Percentiles rank a stretch among this genome's conserved stretches.
phyloP scores from a whole-genome alignment of 2,113 vertebrate species.

The Panthera tigris region DNA sequence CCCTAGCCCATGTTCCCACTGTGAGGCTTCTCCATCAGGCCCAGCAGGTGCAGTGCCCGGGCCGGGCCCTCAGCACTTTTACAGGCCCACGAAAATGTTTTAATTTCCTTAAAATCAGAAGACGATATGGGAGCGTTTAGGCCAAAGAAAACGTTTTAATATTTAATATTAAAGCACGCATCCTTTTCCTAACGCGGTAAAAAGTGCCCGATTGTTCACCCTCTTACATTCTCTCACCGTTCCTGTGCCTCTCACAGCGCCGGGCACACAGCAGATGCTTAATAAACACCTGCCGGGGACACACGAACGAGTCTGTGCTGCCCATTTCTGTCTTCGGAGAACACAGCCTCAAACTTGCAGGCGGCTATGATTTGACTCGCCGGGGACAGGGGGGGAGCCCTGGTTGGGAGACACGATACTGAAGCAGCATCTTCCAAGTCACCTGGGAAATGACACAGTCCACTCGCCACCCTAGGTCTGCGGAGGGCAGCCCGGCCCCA shows the following conservation, averaged over 20 bases:
- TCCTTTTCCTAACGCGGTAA: neutral
- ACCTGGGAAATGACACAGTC: neutral
- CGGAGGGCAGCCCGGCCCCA: fast-evolving
- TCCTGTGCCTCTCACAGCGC: neutral
- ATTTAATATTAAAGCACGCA: neutral
- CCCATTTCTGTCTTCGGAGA: neutral
- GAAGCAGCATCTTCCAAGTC: neutral
- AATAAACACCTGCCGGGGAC: neutral
- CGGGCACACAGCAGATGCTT: neutral
- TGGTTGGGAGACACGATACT: neutral
- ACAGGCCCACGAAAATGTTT: neutral
- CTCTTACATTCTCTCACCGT: fast-evolving
- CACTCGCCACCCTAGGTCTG: fast-evolving
- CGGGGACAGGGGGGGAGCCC: neutral
- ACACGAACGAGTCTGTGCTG: too few species aligned
- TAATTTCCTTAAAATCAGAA: neutral
- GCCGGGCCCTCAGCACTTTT: neutral
- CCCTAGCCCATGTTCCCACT: neutral
- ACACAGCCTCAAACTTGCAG: too few species aligned
- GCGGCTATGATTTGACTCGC: neutral
- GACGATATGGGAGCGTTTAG: neutral
- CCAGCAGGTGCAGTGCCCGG: neutral
- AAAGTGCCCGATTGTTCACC: neutral
- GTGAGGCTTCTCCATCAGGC: neutral
- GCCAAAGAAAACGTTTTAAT: neutral